Evolutionary conservation across 1,140 invertebrate genomes (phyloP).

Genomic region (Drosophila sechellia): DNA sequence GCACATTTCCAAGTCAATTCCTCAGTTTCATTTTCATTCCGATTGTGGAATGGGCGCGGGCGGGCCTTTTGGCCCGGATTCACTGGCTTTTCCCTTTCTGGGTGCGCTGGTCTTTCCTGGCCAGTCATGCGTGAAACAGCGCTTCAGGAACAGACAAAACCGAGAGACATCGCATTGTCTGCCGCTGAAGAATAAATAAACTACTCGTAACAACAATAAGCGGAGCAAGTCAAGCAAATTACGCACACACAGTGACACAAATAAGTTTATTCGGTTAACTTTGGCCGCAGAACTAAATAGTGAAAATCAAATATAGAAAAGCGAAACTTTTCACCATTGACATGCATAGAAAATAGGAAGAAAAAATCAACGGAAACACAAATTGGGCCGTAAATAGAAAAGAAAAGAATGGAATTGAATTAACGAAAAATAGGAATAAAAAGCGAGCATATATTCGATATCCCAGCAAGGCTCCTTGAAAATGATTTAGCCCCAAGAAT

Average conservation of each 20-base stretch:
- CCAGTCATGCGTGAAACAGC: constrained; percentile 72
- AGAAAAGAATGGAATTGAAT: constrained; percentile 31
- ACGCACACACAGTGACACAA: constrained; percentile 43
- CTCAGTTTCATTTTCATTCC: constrained; percentile 62
- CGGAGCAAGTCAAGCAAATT: constrained; percentile 47
- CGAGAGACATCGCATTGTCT: constrained; percentile 51
- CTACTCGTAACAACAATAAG: constrained; percentile 52
- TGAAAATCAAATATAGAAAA: constrained; percentile 5
- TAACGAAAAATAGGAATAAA: constrained; percentile 12
- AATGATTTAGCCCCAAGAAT: constrained; percentile 13
- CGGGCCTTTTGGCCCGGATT: neutral
- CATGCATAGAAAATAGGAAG: constrained; percentile 23
- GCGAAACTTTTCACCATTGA: constrained; percentile 35
- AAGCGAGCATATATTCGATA: constrained; percentile 31
- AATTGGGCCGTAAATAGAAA: constrained; percentile 28
- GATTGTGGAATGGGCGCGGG: constrained; percentile 22
- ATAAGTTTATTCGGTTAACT: constrained; percentile 50
- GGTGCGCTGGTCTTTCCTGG: constrained; percentile 53
- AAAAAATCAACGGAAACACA: constrained; percentile 38
- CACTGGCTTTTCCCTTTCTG: constrained; percentile 12
- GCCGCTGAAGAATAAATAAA: constrained; percentile 55
- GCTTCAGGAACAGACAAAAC: constrained; percentile 59
- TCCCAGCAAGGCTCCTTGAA: constrained; percentile 5
- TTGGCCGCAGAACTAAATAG: constrained; percentile 28
- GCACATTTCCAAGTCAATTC: constrained; percentile 57